Evolutionary conservation across 2,888 invertebrate species (phyloP).

Genomic region (Diadegma fenestrale): DNA sequence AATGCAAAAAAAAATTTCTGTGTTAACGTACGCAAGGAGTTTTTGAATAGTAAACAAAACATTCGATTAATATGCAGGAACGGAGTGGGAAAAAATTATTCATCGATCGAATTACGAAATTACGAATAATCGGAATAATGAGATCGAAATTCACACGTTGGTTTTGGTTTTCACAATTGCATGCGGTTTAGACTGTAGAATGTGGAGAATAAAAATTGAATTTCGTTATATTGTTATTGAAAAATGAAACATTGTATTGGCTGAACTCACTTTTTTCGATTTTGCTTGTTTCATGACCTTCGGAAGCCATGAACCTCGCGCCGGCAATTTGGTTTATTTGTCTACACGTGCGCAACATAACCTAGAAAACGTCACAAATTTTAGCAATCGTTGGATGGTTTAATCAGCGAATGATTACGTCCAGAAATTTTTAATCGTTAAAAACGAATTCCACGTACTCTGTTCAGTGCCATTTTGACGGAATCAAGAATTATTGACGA

Average conservation of each 20-base stretch:
- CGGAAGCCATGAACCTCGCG: constrained; percentile 62
- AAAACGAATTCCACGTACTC: constrained; percentile 52
- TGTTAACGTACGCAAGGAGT: neutral
- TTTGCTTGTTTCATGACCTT: constrained; percentile 60
- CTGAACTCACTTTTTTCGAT: constrained; percentile 77
- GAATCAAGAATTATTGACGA: neutral
- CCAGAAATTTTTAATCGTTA: neutral
- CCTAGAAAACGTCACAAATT: constrained; percentile 66
- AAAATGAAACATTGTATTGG: neutral
- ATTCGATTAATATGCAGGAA: too few relatives aligned
- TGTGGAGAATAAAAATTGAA: neutral
- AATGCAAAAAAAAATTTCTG: neutral
- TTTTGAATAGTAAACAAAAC: too few relatives aligned
- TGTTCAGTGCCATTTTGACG: constrained; percentile 64
- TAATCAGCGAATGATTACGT: constrained; percentile 11
- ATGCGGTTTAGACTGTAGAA: neutral
- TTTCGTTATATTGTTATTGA: neutral
- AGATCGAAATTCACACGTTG: neutral
- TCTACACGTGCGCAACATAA: constrained; percentile 70
- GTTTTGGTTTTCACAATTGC: neutral
- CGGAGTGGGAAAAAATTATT: too few relatives aligned
- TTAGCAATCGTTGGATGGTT: neutral
- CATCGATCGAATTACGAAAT: neutral
- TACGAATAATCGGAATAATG: neutral
- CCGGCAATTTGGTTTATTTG: constrained; percentile 66